Base-by-base conservation (phyloP, 2,113 vertebrate genomes). In the Felis chaus region DNA sequence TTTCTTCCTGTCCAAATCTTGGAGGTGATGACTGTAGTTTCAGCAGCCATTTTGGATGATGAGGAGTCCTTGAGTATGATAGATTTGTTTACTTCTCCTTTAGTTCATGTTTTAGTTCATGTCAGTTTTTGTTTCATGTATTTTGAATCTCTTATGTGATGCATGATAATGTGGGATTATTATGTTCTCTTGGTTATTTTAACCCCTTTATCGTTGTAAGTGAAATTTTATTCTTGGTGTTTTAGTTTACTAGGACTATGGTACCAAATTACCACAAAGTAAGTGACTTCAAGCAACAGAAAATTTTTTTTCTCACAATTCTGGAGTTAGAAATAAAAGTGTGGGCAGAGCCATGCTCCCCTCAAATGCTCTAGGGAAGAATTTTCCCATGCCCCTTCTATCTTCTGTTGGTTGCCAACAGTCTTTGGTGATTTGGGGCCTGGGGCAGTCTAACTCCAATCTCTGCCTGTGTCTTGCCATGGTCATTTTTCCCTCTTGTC, bases 81-180 rank as follows among this genome's bases (percentile, higher is more conserved):
- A 25, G 27, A 90, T 78, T 91, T 55, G 14, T 91, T 12, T 82
- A 31, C 69, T 85, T 97, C 41, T 91, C 65, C 74, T 87, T 94
- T 4, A 53, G 18, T 61, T 79, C 21, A 39, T 73, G 71, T 73
- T 73, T 74, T 48, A 9, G 25, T 45, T 29, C 73, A 2, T 84
- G 83, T 19, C 16, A 55, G 7, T 53, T 45, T 90, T 96, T 93
- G 25, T 23, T 90, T 65, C 45, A 36, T 29, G 6, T 29, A 73
- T 55, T 96, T 85, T 41, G 12, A 53, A 84, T 55, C 27, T 95
- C 61, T 80, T 94, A 65, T 25, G 36, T 1, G 27, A 68, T 82
- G 23, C 15, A 45, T 65, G 36, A n/a, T 57, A 23, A 48, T 57
- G 15, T 74, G 66, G 31, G 65, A 33, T 57, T 81, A 15, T 53